These are phyloP conservation scores for Halichondria panicea DNA, from an alignment of 37 sponge, comb jelly and placozoan genomes.

Conservation along the genomic window DNA sequence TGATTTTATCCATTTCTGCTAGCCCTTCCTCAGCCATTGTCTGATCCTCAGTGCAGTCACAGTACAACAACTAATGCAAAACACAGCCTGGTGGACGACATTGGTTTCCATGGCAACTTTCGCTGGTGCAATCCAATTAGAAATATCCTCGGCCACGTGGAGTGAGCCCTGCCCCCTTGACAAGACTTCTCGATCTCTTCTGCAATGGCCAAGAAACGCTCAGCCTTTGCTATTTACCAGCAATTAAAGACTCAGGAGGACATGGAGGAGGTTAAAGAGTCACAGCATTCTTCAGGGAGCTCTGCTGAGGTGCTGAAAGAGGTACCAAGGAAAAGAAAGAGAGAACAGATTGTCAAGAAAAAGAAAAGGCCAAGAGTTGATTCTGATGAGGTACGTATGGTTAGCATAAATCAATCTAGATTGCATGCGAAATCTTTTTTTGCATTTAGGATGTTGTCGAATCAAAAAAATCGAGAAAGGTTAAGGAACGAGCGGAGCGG, in stretches of 20 bases:
- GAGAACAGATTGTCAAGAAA: too few relatives aligned
- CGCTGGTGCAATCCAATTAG: constrained; percentile 28
- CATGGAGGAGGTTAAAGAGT: neutral
- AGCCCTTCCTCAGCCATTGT: neutral
- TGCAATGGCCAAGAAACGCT: neutral
- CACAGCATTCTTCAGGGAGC: too few relatives aligned
- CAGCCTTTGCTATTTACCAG: constrained; percentile 29
- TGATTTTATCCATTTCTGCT: neutral
- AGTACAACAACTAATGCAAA: neutral
- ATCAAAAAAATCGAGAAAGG: too few relatives aligned
- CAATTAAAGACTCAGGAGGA: neutral
- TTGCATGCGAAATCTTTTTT: too few relatives aligned
- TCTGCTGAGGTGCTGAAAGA: too few relatives aligned
- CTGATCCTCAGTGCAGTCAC: too few relatives aligned
- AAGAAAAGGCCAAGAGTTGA: too few relatives aligned
- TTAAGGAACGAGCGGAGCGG: too few relatives aligned
- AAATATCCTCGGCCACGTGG: constrained; percentile 5
- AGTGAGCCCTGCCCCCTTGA: neutral
- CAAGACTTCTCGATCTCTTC: neutral
- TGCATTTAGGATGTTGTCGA: too few relatives aligned
- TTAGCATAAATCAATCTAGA: too few relatives aligned
- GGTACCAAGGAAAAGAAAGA: too few relatives aligned
- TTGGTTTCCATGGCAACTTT: constrained; percentile 25
- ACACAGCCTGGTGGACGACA: neutral
- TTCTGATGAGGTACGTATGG: too few relatives aligned